A percentile compares a stretch with the other conserved stretches of the same genome.
Evolutionary conservation across 2,888 invertebrate genomes (phyloP).

Genomic region (Melitaea athalia): DNA sequence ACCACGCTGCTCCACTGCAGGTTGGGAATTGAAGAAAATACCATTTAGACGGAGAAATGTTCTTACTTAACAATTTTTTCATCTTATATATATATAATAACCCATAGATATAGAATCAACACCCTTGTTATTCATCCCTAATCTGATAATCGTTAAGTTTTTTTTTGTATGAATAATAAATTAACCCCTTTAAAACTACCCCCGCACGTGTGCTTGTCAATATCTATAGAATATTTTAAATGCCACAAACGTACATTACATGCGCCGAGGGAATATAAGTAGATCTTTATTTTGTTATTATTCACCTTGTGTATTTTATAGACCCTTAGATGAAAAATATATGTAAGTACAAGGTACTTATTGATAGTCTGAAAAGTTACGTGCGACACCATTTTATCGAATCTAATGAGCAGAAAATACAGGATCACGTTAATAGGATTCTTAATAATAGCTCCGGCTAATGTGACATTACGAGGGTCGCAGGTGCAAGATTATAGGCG

Average conservation of each 20-base stretch:
- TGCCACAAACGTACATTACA: constrained; percentile 58
- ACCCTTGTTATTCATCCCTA: constrained; percentile 65
- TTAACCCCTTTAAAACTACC: constrained; percentile 70
- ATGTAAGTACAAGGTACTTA: background rate
- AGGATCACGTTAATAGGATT: constrained; percentile 69
- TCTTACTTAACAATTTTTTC: too few species aligned
- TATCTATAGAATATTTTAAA: constrained; percentile 58
- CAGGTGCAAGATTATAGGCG: constrained; percentile 76
- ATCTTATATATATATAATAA: too few species aligned
- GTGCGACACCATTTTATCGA: background rate
- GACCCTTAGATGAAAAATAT: background rate
- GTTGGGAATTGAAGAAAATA: too few species aligned
- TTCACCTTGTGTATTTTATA: background rate
- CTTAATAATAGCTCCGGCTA: constrained; percentile 62
- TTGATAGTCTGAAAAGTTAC: background rate
- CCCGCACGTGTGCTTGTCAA: constrained; percentile 66
- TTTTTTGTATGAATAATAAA: constrained; percentile 67
- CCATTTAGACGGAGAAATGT: too few species aligned
- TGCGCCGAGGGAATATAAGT: constrained; percentile 55
- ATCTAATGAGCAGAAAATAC: constrained; percentile 27
- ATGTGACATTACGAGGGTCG: constrained; percentile 52
- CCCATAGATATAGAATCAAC: constrained; percentile 47
- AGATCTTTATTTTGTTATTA: constrained; percentile 6
- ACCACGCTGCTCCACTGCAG: too few species aligned
- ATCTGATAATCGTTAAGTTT: constrained; percentile 76